Evolutionary conservation across 2,797 vertebrate species (phyloP).

Genomic region (Ibycter americanus): DNA sequence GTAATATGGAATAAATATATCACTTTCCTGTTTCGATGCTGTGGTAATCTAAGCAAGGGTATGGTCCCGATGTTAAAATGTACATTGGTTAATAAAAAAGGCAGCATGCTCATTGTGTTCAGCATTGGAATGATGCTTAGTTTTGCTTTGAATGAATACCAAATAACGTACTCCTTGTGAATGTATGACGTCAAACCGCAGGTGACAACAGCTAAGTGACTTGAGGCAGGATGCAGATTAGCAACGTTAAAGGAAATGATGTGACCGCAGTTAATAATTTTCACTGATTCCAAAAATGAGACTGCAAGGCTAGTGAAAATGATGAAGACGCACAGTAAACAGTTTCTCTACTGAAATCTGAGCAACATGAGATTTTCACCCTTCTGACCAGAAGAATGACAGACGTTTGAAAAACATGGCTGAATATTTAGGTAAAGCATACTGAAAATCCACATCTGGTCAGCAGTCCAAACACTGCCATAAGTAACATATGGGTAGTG

Average conservation of each 20-base stretch:
- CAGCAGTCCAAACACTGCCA: neutral
- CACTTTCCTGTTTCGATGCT: neutral
- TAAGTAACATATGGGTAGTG: neutral
- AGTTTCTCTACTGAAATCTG: neutral
- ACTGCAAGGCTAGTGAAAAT: neutral
- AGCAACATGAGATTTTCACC: neutral
- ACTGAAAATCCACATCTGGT: conserved; percentile 2
- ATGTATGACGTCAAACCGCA: neutral
- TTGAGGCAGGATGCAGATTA: neutral
- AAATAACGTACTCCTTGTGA: neutral
- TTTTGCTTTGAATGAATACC: neutral
- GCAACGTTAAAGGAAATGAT: neutral
- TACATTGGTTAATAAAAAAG: neutral
- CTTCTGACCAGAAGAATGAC: neutral
- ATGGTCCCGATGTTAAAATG: neutral
- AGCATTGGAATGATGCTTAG: neutral
- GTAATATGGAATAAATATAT: neutral
- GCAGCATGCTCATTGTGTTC: neutral
- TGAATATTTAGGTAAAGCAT: neutral
- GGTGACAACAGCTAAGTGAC: neutral
- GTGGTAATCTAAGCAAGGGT: neutral
- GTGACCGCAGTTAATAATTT: neutral
- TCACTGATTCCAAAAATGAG: neutral
- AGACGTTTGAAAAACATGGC: neutral
- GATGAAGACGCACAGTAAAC: neutral